A percentile compares a stretch with the other conserved stretches of the same genome.
Evolutionary conservation across 2,888 invertebrate genomes (phyloP).

Genomic region (Chrysolina haemoptera): DNA sequence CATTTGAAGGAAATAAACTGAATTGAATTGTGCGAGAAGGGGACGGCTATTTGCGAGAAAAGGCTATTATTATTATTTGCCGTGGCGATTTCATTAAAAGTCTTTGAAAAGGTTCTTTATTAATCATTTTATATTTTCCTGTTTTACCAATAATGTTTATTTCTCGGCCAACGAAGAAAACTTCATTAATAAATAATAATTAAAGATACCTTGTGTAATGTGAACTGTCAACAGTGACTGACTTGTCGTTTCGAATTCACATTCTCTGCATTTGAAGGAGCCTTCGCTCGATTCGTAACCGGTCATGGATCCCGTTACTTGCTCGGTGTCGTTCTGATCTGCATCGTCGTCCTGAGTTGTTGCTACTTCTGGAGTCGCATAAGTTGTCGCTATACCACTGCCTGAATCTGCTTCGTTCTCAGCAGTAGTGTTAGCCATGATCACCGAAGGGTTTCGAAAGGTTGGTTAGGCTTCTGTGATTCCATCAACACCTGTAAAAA

Average conservation of each 20-base stretch:
- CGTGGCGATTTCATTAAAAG: too few relatives aligned
- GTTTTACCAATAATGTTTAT: too few relatives aligned
- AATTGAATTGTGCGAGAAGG: too few relatives aligned
- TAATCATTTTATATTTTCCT: too few relatives aligned
- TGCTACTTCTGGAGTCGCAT: constrained; percentile 49
- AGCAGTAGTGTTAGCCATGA: constrained; percentile 68
- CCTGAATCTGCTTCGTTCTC: constrained; percentile 70
- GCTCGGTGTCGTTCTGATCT: constrained; percentile 71
- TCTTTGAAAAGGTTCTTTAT: too few relatives aligned
- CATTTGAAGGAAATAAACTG: too few relatives aligned
- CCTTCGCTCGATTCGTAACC: constrained; percentile 75
- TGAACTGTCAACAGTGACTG: constrained; percentile 83
- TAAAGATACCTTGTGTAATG: constrained; percentile 66
- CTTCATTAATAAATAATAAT: not conserved
- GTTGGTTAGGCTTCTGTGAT: not conserved
- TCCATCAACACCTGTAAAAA: constrained; percentile 63
- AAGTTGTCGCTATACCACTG: constrained; percentile 61
- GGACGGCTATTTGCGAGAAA: too few relatives aligned
- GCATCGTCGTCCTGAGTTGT: constrained; percentile 66
- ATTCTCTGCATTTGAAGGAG: constrained; percentile 73
- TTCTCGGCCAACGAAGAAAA: not conserved
- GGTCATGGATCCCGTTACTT: constrained; percentile 70
- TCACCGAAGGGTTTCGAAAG: constrained; percentile 57
- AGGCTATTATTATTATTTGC: too few relatives aligned
- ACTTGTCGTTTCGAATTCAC: constrained; percentile 88